Evolutionary conservation across 2,888 invertebrate species (phyloP).

Genomic region (Leucoma salicis): DNA sequence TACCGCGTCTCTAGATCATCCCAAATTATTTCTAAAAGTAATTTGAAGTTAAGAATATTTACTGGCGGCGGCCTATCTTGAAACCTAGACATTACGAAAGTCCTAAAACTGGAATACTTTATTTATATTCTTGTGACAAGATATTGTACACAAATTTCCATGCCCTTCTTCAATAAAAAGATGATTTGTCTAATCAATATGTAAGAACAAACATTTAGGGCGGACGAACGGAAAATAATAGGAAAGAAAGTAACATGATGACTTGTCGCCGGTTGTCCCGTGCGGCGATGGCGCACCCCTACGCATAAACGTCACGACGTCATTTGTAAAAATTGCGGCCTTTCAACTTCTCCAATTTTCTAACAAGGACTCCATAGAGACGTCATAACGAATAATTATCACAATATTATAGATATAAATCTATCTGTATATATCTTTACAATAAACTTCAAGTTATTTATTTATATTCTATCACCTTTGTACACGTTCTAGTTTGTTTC

Average conservation of each 20-base stretch:
- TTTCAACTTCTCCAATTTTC: slow-evolving; percentile 74
- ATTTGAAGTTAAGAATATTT: no score
- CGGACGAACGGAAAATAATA: slow-evolving; percentile 67
- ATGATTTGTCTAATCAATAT: slow-evolving; percentile 51
- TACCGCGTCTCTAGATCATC: no score
- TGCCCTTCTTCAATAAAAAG: slow-evolving; percentile 19
- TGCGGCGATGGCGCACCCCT: slow-evolving; percentile 58
- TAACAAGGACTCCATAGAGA: slow-evolving; percentile 51
- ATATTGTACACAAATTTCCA: slow-evolving; percentile 12
- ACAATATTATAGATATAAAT: slow-evolving; percentile 3
- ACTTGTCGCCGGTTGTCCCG: slow-evolving; percentile 61
- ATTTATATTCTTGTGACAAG: background rate
- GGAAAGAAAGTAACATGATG: slow-evolving; percentile 80
- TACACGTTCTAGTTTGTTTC: slow-evolving; percentile 5
- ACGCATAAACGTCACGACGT: slow-evolving; percentile 80
- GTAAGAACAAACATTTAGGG: slow-evolving; percentile 59
- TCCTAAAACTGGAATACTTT: no score
- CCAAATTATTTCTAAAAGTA: no score
- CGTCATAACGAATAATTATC: slow-evolving; percentile 7
- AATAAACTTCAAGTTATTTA: slow-evolving; percentile 6
- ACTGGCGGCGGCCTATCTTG: no score
- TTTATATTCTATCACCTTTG: slow-evolving; percentile 5
- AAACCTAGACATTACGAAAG: no score
- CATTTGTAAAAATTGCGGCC: slow-evolving; percentile 82
- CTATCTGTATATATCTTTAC: slow-evolving; percentile 4